phyloP scores from a whole-genome alignment of 2,113 vertebrate genomes.

The Copsychus sechellarum region DNA sequence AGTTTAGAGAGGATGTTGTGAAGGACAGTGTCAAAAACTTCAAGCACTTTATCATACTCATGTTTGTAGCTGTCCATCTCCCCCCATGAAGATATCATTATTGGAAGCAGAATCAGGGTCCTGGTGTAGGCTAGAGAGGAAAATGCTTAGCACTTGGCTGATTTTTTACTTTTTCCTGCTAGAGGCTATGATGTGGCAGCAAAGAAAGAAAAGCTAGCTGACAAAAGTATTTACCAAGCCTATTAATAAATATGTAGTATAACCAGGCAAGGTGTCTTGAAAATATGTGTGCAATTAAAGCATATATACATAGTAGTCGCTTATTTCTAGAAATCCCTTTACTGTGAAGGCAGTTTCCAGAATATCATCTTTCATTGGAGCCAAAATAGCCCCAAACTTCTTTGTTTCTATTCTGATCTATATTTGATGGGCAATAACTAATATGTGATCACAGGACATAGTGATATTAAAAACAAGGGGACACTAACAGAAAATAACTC shows the following conservation, averaged over 20 bases:
- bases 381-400: not conserved
- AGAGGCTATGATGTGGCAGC: not conserved
- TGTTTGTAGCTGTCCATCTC: not conserved
- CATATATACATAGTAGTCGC: not conserved
- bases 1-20: not conserved
- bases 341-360: not conserved
- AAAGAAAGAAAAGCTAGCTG: not conserved
- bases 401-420: not conserved
- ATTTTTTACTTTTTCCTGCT: not conserved
- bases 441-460: not conserved
- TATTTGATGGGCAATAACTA: not conserved
- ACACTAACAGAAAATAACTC: not conserved
- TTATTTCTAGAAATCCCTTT: not conserved
- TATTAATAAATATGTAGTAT: not conserved
- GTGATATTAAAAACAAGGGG: not conserved
- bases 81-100: not conserved
- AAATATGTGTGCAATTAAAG: not conserved
- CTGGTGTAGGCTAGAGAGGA: not conserved
- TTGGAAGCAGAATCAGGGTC: not conserved
- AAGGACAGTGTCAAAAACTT: not conserved
- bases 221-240: not conserved
- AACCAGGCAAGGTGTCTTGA: not conserved
- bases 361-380: not conserved
- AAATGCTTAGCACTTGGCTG: not conserved
- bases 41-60: not conserved